Conservation (phyloP, 2,888 invertebrate species). For the Sussaba pulchella region DNA sequence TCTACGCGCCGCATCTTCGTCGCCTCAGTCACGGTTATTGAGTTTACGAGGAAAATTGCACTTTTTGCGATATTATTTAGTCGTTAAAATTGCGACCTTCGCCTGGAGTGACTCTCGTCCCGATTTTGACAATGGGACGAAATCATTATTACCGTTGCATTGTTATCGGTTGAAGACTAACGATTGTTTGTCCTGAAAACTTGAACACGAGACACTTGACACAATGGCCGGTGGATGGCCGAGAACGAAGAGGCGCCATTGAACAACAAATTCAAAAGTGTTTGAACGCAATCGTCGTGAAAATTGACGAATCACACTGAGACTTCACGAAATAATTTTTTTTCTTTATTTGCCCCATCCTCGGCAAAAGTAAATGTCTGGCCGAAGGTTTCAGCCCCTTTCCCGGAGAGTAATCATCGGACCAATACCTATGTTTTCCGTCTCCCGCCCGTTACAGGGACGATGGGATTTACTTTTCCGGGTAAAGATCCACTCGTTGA, state of each 20-base stretch:
- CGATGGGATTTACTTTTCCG: conserved; percentile 15
- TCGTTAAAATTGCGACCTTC: not conserved
- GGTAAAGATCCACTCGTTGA: conserved; percentile 24
- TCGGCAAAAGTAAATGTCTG: not conserved
- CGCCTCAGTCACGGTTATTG: not conserved
- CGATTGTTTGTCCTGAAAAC: not conserved
- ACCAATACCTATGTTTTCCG: not conserved
- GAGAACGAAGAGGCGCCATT: not conserved
- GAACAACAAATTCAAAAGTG: not conserved
- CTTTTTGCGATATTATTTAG: not conserved
- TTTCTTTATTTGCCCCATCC: not conserved
- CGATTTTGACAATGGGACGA: not conserved
- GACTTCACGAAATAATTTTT: conserved; percentile 18
- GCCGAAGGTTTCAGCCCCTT: not conserved
- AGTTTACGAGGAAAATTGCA: not conserved
- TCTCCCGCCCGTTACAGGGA: not conserved
- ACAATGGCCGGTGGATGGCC: not conserved
- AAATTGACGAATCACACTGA: too few species aligned
- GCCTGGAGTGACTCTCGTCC: not conserved
- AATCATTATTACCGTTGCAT: not conserved
- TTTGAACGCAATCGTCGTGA: too few species aligned
- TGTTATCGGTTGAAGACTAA: not conserved
- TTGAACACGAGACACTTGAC: not conserved
- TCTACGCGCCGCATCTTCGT: not conserved
- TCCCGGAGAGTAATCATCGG: conserved; percentile 48